phyloP scores from a whole-genome alignment of 2,888 invertebrate genomes.

The Leptinotarsa rubiginosa region DNA sequence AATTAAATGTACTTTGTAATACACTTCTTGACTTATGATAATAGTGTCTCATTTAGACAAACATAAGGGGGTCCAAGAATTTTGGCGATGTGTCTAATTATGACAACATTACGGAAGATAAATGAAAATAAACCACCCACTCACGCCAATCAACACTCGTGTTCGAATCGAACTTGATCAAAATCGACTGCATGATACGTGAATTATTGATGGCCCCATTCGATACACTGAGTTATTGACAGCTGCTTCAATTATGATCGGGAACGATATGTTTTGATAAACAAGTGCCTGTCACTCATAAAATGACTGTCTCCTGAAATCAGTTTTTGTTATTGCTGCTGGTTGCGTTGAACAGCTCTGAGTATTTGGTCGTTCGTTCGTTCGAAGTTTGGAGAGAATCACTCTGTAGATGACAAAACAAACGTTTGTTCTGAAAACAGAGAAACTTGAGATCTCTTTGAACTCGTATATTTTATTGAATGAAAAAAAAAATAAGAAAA shows the following conservation, averaged over 20 bases:
- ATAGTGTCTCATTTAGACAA: no score
- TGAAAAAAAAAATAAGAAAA: no score
- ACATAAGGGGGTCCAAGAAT: background rate
- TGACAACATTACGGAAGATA: background rate
- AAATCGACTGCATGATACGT: conserved; percentile 12
- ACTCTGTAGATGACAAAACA: no score
- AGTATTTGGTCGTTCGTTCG: no score
- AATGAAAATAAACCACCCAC: background rate
- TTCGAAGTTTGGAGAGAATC: no score
- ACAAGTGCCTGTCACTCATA: conserved; percentile 41
- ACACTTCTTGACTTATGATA: no score
- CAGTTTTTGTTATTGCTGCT: conserved; percentile 37
- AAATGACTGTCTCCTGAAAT: conserved; percentile 41
- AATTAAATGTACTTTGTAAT: no score
- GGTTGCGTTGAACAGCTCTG: conserved; percentile 41
- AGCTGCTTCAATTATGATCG: conserved; percentile 35
- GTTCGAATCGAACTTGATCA: conserved; percentile 11
- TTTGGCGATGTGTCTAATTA: background rate
- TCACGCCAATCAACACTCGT: conserved; percentile 3
- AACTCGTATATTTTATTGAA: no score
- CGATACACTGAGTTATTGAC: conserved; percentile 33
- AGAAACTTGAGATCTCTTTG: no score
- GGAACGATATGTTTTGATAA: conserved; percentile 29
- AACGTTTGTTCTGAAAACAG: no score
- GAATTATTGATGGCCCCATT: conserved; percentile 34